A percentile compares a stretch with the other conserved stretches of the same genome.
Evolutionary conservation across 1,140 invertebrate genomes (phyloP).

Genomic region (Hyposmocoma kahamanoa): DNA sequence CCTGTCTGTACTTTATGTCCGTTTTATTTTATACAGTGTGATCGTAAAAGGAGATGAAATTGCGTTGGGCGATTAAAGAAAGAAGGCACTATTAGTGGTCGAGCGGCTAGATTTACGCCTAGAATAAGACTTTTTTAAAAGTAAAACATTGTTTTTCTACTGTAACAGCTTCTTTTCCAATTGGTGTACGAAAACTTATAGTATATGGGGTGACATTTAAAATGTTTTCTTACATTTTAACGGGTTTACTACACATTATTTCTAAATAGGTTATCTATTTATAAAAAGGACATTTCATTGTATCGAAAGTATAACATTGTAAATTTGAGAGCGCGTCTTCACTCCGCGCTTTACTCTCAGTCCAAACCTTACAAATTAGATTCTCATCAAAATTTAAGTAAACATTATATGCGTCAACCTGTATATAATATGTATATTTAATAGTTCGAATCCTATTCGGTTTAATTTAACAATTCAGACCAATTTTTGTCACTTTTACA

Average conservation of each 20-base stretch:
- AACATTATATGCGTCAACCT: neutral
- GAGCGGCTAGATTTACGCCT: slow-evolving; percentile 60
- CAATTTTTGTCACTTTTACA: slow-evolving; percentile 68
- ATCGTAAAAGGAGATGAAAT: no score
- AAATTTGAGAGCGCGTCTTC: no score
- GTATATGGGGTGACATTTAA: slow-evolving; percentile 15
- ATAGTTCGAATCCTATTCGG: slow-evolving; percentile 43
- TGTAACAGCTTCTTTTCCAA: slow-evolving; percentile 65
- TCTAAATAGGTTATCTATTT: no score
- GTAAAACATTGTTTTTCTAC: slow-evolving; percentile 65
- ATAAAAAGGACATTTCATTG: no score
- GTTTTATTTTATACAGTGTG: no score
- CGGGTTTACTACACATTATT: no score
- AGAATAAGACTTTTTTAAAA: slow-evolving; percentile 67
- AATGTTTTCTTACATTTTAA: no score
- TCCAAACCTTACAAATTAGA: no score
- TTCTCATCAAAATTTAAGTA: no score
- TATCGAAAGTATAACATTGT: no score
- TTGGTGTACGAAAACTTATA: slow-evolving; percentile 53
- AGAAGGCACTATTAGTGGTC: slow-evolving; percentile 27
- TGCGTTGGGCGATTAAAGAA: slow-evolving; percentile 42
- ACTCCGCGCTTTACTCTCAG: no score
- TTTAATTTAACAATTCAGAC: slow-evolving; percentile 55
- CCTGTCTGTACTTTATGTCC: no score
- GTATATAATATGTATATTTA: slow-evolving; percentile 43